phyloP scores from a whole-genome alignment of 2,797 vertebrate genomes.

The Falco berigora region DNA sequence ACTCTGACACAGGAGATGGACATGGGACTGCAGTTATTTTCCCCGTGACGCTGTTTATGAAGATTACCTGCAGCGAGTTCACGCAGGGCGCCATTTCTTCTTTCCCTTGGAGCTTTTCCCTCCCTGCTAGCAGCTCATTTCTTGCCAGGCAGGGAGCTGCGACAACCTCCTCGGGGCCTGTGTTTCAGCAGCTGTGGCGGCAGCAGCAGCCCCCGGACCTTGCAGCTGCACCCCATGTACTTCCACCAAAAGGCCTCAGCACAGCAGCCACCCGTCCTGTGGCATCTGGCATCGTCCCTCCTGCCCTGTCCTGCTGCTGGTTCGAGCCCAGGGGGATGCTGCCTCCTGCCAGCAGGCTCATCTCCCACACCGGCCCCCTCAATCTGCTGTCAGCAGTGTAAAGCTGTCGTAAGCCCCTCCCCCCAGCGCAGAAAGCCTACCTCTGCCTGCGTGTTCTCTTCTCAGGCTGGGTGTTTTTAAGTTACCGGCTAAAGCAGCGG shows the following conservation, averaged over 20 bases:
- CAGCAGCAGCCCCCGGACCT: no score
- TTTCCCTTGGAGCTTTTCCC: neutral
- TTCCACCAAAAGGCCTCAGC: neutral
- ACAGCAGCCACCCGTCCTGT: neutral
- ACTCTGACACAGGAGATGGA: neutral
- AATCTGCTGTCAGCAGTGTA: neutral
- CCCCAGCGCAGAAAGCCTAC: neutral
- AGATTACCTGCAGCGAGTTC: accelerated
- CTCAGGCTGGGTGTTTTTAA: accelerated
- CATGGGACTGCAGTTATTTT: no score
- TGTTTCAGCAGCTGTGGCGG: neutral
- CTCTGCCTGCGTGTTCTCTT: accelerated
- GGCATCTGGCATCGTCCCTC: accelerated
- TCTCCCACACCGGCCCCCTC: accelerated
- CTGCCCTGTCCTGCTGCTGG: neutral
- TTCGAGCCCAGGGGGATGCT: neutral
- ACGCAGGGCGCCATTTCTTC: accelerated
- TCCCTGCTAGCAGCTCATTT: no score
- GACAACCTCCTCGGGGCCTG: neutral
- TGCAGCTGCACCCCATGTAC: accelerated
- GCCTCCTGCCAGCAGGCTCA: accelerated
- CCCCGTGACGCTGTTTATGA: accelerated
- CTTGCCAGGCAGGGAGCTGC: neutral
- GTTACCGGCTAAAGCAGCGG: neutral
- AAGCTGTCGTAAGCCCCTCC: neutral